These are phyloP conservation scores for Sarcoramphus papa DNA, from an alignment of 2,797 vertebrate genomes.

Conservation along the genomic window DNA sequence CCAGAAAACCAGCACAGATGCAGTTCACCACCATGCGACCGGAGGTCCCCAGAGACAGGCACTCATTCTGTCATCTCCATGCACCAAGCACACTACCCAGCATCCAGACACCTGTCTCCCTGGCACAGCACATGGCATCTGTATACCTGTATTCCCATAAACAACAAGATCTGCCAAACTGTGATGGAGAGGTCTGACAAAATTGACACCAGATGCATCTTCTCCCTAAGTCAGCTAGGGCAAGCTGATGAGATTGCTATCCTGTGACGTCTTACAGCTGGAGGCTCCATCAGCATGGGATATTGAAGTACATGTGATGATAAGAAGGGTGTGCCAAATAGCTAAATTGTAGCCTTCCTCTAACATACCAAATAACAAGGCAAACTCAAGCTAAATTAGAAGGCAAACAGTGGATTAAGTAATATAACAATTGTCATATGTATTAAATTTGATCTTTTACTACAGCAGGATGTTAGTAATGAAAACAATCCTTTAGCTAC, in stretches of 20 bases:
- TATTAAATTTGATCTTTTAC: conserved; percentile 52
- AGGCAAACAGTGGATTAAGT: conserved; percentile 41
- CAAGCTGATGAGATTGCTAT: not conserved
- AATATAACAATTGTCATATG: conserved; percentile 36
- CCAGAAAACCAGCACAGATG: not conserved
- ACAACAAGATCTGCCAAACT: not conserved
- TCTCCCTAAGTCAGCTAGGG: not conserved
- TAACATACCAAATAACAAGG: conserved; percentile 18
- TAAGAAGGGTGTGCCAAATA: not conserved
- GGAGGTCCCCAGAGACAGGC: not conserved
- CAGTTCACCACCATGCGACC: accelerated
- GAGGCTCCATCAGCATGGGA: not conserved
- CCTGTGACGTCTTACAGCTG: not conserved
- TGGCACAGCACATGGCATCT: not conserved
- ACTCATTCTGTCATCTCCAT: not conserved
- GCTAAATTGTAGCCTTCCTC: not conserved
- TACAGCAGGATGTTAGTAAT: conserved; percentile 52
- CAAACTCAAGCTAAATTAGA: conserved; percentile 38
- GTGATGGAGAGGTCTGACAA: not conserved
- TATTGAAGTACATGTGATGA: not conserved
- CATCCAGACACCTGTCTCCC: not conserved
- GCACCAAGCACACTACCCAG: accelerated
- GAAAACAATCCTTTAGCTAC: conserved; percentile 40
- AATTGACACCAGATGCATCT: not conserved
- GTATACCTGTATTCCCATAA: not conserved